phyloP scores from a whole-genome alignment of 2,888 invertebrate genomes.

The Acheta domesticus region DNA sequence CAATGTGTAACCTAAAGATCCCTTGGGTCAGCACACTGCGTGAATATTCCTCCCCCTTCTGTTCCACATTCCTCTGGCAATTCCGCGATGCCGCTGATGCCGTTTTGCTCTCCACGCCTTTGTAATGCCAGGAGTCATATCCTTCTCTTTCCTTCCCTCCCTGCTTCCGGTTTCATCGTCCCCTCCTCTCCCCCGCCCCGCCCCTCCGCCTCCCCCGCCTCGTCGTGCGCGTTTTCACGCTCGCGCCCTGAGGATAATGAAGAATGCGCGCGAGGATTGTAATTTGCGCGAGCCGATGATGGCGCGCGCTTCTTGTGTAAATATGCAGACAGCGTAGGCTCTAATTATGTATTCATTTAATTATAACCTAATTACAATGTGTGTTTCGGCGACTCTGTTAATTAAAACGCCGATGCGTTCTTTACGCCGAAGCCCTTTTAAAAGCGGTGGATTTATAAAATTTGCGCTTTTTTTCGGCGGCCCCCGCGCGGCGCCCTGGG shows the following conservation, averaged over 20 bases:
- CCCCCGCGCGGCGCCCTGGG: neutral
- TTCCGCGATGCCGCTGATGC: too few species aligned
- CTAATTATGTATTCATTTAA: constrained; percentile 18
- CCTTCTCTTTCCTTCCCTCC: too few species aligned
- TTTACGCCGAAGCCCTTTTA: neutral
- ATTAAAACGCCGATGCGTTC: constrained; percentile 18
- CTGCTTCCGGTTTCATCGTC: too few species aligned
- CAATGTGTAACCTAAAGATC: too few species aligned
- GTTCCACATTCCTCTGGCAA: too few species aligned
- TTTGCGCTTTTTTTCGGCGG: neutral
- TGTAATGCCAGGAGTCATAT: too few species aligned
- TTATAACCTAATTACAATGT: constrained; percentile 18
- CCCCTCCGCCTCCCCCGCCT: too few species aligned
- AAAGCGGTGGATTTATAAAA: neutral
- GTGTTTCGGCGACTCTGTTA: constrained; percentile 2
- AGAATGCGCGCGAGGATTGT: neutral
- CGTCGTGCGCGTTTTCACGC: too few species aligned
- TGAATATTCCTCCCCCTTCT: too few species aligned
- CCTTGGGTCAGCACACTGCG: too few species aligned
- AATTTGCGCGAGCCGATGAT: neutral
- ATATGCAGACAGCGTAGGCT: neutral
- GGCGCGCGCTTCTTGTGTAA: neutral
- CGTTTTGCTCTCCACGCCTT: too few species aligned
- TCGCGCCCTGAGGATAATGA: neutral
- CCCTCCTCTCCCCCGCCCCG: too few species aligned